These are phyloP conservation scores for Cyprinella venusta DNA, from an alignment of 2,797 vertebrate genomes.

Conservation along the genomic window DNA sequence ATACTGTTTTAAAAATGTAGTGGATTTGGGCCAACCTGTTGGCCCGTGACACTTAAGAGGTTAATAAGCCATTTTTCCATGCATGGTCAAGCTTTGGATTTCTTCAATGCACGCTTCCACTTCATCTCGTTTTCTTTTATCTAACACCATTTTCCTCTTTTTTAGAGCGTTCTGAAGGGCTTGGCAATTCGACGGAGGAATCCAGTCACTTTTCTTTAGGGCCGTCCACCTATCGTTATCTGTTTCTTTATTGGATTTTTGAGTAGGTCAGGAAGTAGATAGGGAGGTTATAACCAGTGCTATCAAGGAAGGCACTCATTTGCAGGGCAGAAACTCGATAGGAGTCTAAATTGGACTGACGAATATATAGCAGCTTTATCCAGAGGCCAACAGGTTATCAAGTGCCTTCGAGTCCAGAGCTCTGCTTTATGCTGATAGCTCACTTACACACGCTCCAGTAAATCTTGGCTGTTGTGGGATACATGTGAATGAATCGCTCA, in stretches of 20 bases:
- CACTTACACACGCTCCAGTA: background rate
- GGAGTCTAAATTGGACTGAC: slow-evolving; percentile 53
- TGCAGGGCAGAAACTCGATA: slow-evolving; percentile 39
- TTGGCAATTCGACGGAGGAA: slow-evolving; percentile 4
- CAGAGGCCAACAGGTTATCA: slow-evolving; percentile 32
- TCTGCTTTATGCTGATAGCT: background rate
- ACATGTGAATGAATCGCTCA: background rate
- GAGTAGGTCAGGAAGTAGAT: slow-evolving; percentile 57
- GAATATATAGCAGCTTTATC: slow-evolving; percentile 30
- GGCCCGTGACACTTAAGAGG: too few species aligned
- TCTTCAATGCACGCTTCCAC: too few species aligned
- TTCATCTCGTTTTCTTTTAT: slow-evolving; percentile 8
- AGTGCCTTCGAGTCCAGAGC: background rate
- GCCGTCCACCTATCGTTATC: slow-evolving; percentile 66
- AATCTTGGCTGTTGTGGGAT: slow-evolving; percentile 6
- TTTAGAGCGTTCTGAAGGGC: slow-evolving; percentile 29
- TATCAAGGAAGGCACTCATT: slow-evolving; percentile 57
- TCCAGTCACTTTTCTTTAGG: slow-evolving; percentile 8
- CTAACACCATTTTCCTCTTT: background rate
- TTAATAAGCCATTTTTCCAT: background rate
- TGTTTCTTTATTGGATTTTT: slow-evolving; percentile 74
- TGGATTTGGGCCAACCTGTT: too few species aligned
- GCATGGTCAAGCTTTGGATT: slow-evolving; percentile 22
- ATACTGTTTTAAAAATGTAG: too few species aligned
- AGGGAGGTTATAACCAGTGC: slow-evolving; percentile 37